These are phyloP conservation scores for Platerodrilus igneus DNA, from an alignment of 2,888 invertebrate species.

Conservation along the genomic window DNA sequence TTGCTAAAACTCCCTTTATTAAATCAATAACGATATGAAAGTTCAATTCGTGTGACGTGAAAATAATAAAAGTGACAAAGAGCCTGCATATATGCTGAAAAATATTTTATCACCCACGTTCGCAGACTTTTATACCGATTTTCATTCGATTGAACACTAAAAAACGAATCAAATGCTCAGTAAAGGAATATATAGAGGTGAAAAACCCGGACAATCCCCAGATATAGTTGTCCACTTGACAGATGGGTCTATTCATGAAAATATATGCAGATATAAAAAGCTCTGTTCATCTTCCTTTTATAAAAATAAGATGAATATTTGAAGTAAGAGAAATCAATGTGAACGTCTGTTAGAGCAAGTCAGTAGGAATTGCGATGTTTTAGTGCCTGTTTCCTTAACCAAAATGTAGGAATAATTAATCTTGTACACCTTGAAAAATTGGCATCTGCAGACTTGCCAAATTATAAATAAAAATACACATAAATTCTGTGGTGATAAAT, in stretches of 20 bases:
- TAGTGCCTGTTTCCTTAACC: no score
- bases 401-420: no score
- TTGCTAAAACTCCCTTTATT: no score
- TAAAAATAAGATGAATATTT: no score
- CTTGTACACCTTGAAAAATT: no score
- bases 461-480: no score
- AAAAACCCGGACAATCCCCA: constrained; percentile 30
- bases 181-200: constrained; percentile 37
- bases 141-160: constrained; percentile 43
- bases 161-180: constrained; percentile 40
- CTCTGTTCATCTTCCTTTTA: constrained; percentile 19
- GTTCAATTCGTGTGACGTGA: constrained; percentile 27
- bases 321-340: no score
- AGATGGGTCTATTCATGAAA: constrained; percentile 28
- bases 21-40: constrained; percentile 25
- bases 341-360: no score
- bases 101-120: constrained; percentile 42
- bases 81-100: constrained; percentile 31
- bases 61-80: constrained; percentile 35
- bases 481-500: no score
- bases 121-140: constrained; percentile 42
- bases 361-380: no score
- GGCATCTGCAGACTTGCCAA: no score
- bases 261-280: constrained; percentile 30
- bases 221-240: constrained; percentile 31